Percentiles rank a stretch among this genome's conserved stretches.
Conservation (phyloP, 2,888 invertebrate genomes). For the Pseudococcus longispinus region DNA sequence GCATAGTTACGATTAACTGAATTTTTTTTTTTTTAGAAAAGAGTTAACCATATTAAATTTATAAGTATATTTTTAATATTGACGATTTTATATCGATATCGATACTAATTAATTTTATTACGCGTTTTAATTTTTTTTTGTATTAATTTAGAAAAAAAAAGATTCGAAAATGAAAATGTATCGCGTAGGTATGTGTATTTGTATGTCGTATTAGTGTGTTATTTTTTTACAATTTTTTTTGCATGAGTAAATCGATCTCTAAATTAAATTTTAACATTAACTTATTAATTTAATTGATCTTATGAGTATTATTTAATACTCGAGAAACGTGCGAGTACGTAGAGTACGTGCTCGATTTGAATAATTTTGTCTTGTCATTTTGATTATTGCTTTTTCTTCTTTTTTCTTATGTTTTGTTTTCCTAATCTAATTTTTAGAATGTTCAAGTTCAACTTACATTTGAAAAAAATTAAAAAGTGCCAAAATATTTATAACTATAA, state of each 20-base stretch:
- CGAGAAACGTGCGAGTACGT: neutral
- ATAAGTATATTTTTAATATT: slow-evolving; percentile 28
- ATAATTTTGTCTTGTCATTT: neutral
- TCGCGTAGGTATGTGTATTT: neutral
- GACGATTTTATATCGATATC: neutral
- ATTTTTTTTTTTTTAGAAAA: slow-evolving; percentile 5
- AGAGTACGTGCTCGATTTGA: neutral
- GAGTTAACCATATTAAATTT: slow-evolving; percentile 30
- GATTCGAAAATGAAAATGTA: neutral
- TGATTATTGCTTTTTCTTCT: neutral
- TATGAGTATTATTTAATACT: neutral
- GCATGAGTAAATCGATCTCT: slow-evolving; percentile 27
- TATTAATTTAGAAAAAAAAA: neutral
- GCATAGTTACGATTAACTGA: slow-evolving; percentile 16
- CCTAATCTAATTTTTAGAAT: neutral
- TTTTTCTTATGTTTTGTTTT: neutral
- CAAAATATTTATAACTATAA: neutral
- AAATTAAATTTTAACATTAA: slow-evolving; percentile 37
- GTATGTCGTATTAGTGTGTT: neutral
- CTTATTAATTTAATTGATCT: slow-evolving; percentile 26
- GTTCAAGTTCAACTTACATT: neutral
- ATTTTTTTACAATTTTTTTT: slow-evolving; percentile 4
- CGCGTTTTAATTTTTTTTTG: slow-evolving; percentile 13
- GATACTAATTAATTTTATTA: neutral
- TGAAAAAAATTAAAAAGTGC: slow-evolving; percentile 9